Percentiles rank a stretch among this genome's conserved stretches.
These are phyloP conservation scores for Epirrhoe alternata DNA, from an alignment of 2,888 invertebrate species.

Conservation along the genomic window DNA sequence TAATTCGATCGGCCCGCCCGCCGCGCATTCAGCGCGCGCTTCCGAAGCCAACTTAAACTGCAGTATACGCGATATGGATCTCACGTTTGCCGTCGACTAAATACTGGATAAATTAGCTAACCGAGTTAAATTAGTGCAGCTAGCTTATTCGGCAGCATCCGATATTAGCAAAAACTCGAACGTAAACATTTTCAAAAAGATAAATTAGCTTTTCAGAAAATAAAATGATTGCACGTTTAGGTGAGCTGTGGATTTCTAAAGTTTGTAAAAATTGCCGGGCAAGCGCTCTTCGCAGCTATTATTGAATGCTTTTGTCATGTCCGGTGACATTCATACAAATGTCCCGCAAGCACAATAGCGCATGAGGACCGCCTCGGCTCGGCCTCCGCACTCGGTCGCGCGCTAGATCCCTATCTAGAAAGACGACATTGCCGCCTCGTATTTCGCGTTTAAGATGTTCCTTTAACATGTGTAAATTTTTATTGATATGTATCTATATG, in stretches of 20 bases:
- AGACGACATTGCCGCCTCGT: conserved; percentile 50
- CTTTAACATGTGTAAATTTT: conserved; percentile 52
- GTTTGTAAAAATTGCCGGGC: conserved; percentile 44
- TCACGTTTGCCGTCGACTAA: conserved; percentile 80
- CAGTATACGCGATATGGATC: conserved; percentile 76
- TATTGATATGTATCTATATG: conserved; percentile 50
- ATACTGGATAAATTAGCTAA: conserved; percentile 81
- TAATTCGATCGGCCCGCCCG: conserved; percentile 65
- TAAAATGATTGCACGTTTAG: conserved; percentile 1
- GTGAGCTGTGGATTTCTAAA: conserved; percentile 2
- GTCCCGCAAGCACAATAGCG: conserved; percentile 52
- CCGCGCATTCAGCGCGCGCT: conserved; percentile 69
- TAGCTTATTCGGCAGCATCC: conserved; percentile 50
- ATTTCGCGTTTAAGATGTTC: conserved; percentile 51
- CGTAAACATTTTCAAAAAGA: conserved; percentile 8
- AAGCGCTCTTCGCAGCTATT: conserved; percentile 45
- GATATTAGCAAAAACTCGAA: conserved; percentile 28
- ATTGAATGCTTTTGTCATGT: conserved; percentile 57
- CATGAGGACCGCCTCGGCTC: conserved; percentile 40
- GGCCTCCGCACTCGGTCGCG: conserved; percentile 45
- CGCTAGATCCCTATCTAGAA: conserved; percentile 55
- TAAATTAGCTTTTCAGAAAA: conserved; percentile 13
- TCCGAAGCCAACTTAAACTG: conserved; percentile 67
- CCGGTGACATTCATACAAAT: conserved; percentile 51
- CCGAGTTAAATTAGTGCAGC: conserved; percentile 73